Evolutionary conservation across 2,113 vertebrate genomes (phyloP).

Genomic region (Rattus rattus): DNA sequence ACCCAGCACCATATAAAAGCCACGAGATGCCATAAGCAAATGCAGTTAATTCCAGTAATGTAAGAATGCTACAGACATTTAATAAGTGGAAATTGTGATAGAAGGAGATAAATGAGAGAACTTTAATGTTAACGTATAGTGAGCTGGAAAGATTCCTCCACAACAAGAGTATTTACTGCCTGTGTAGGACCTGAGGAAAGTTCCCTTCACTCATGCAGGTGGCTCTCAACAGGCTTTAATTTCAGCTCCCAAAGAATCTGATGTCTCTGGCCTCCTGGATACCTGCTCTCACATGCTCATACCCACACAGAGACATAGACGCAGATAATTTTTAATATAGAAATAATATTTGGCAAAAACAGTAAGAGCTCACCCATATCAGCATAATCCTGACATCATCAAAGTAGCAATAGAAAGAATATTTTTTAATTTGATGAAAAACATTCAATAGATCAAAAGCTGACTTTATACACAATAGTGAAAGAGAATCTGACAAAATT

Average conservation of each 20-base stretch:
- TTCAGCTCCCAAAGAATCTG: not conserved
- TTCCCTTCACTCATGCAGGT: too few species aligned
- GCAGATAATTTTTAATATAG: not conserved
- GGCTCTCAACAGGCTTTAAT: not conserved
- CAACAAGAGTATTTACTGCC: not conserved
- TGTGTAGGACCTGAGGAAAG: not conserved
- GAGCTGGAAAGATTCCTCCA: not conserved
- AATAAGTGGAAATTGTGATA: not conserved
- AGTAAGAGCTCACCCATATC: not conserved
- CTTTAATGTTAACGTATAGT: not conserved
- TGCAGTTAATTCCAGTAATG: not conserved
- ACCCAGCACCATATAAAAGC: not conserved
- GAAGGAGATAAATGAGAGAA: conserved; percentile 7
- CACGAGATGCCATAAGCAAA: not conserved
- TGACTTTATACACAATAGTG: not conserved
- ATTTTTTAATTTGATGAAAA: conserved; percentile 25
- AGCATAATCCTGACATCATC: not conserved
- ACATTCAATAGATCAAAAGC: not conserved
- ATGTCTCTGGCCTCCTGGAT: not conserved
- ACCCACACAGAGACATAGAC: not conserved
- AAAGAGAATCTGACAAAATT: conserved; percentile 12
- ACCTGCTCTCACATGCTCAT: not conserved
- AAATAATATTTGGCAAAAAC: not conserved
- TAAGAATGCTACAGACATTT: not conserved
- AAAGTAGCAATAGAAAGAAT: not conserved